Conservation (phyloP, 2,888 invertebrate species). For the Noctua fimbriata region DNA sequence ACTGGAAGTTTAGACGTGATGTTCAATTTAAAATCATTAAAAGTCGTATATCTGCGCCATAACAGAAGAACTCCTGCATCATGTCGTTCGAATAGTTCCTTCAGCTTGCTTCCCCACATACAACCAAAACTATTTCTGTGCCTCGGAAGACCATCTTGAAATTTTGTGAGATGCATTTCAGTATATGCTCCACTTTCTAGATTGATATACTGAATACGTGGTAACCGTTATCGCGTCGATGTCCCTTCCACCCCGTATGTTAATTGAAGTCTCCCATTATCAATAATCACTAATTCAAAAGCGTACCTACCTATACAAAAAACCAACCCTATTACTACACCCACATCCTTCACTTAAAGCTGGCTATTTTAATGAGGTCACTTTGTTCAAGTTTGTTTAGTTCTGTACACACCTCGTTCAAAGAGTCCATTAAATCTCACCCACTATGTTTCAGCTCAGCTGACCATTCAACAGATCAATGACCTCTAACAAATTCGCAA, state of each 20-base stretch:
- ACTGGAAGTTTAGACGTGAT: too few relatives aligned
- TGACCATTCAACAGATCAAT: conserved; percentile 9
- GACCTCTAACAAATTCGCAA: not conserved
- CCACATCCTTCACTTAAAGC: not conserved
- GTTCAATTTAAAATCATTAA: too few relatives aligned
- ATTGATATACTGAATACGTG: too few relatives aligned
- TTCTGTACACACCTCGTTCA: conserved; percentile 4
- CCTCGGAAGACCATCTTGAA: not conserved
- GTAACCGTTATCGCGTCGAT: too few relatives aligned
- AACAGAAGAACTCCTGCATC: not conserved
- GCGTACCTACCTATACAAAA: not conserved
- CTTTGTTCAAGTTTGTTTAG: conserved; percentile 9
- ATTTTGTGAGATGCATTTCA: not conserved
- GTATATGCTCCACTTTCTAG: too few relatives aligned
- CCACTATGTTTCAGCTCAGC: not conserved
- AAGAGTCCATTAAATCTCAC: not conserved
- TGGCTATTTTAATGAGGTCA: conserved; percentile 18
- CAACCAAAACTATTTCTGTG: not conserved
- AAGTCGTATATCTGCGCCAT: too few relatives aligned
- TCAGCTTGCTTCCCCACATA: not conserved
- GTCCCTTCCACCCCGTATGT: too few relatives aligned
- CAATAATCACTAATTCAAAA: not conserved
- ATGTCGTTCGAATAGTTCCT: not conserved
- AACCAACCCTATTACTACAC: not conserved
- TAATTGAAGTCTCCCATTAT: not conserved